Evolutionary conservation across 2,888 invertebrate species (phyloP), one percentile per base, ranked within the genome.

Genomic region (Cartodere bifasciata): DNA sequence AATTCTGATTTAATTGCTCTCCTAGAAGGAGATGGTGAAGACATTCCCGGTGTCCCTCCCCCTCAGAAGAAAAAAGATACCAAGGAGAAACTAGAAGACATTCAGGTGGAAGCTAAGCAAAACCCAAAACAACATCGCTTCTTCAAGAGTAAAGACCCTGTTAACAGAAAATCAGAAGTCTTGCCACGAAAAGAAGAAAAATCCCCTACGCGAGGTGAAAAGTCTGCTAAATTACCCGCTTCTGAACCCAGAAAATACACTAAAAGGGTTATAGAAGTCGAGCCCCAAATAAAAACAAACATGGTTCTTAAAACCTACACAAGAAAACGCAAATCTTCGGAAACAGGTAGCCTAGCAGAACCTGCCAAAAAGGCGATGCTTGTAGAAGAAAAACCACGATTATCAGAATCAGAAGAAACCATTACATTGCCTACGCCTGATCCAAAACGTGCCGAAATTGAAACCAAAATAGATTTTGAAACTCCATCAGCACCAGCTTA

Each of bases 1-100:
- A 63, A 68, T 43, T 64, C 65, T 10, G 70, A 70, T 41, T 47
- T 71, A 13, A 46, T 70, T 9, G 68, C 68, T 2, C 68, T 71
- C 41, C 49, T 71, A 10, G 70, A 71, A 48, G 70, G 70, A 16
- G 66, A 68, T 23, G 65, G 58, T 4, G 67, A 64, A 41, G 48
- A 53, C 4, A 5, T 4, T 6, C 6, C 16, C 6, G 12, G 7
- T 11, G 29, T 12, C 23, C 10, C 13, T 5, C 6, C 7, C 6
- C 9, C 27, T 5, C 13, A 27, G 14, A 14, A 27, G 14, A 13
- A 9, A 6, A 11, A 23, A 25, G 21, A 22, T 12, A 34, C 28
- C 7, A 44, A 46, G 27, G 36, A 39, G 16, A 41, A 40, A 16
- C 4, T 52, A 16, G 45, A 64, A 5, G 49, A 58, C 11, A 42